These are phyloP conservation scores for Notothenia rossii DNA, from an alignment of 2,113 vertebrate species.

Conservation along the genomic window DNA sequence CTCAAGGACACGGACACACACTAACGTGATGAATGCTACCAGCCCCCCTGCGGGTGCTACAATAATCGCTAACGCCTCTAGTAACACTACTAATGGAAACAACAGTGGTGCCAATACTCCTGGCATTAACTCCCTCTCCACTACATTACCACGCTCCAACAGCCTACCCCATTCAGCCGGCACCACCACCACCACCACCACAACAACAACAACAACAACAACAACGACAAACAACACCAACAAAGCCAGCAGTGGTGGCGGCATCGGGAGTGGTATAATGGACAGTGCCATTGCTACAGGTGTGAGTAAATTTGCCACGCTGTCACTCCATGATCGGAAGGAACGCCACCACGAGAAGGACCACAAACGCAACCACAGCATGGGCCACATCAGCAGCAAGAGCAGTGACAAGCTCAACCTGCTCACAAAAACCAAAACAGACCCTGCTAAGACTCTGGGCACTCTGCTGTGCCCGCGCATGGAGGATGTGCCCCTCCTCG, in stretches of 20 bases:
- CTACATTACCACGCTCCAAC: constrained; percentile 96
- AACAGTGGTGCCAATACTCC: constrained; percentile 85
- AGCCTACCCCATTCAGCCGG: constrained; percentile 93
- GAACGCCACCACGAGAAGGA: constrained; percentile 96
- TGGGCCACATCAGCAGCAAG: constrained; percentile 99
- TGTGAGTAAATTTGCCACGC: constrained; percentile 97
- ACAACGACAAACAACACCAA: constrained; percentile 83
- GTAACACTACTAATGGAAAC: constrained; percentile 80
- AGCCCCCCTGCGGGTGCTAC: constrained; percentile 85
- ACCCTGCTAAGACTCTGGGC: constrained; percentile 97
- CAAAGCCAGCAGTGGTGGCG: constrained; percentile 79
- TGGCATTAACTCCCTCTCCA: constrained; percentile 88
- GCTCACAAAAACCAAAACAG: constrained; percentile 87
- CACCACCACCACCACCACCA: constrained; percentile 82
- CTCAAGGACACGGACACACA: constrained; percentile 97
- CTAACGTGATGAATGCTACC: constrained; percentile 98
- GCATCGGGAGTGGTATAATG: constrained; percentile 86
- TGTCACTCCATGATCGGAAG: constrained; percentile 97
- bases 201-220: constrained; percentile 66
- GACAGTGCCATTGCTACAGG: constrained; percentile 94
- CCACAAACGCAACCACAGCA: constrained; percentile 99
- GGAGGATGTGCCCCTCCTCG: constrained; percentile 98
- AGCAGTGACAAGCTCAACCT: constrained; percentile 98
- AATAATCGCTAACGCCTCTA: constrained; percentile 73
- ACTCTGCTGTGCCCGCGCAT: constrained; percentile 96